Percentiles rank a stretch among this genome's conserved stretches.
Conservation (phyloP, 2,113 vertebrate species). For the Lophotis ruficrista region DNA sequence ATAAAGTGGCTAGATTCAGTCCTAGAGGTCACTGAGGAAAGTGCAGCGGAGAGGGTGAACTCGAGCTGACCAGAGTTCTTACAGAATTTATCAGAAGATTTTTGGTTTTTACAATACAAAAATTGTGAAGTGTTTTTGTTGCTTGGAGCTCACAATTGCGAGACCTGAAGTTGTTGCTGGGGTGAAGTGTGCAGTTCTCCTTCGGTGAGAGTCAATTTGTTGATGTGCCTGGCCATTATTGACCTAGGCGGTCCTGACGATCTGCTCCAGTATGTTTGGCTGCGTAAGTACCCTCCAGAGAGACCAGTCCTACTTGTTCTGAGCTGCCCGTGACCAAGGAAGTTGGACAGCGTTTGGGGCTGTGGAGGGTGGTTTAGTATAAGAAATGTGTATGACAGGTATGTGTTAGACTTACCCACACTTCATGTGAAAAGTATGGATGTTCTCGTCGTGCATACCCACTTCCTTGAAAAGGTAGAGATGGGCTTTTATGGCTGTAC, state of each 20-base stretch:
- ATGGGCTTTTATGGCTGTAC: background rate
- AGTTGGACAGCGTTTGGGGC: background rate
- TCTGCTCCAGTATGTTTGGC: background rate
- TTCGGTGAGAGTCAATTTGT: background rate
- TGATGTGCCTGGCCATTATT: accelerated
- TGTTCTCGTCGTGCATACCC: background rate
- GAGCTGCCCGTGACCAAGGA: background rate
- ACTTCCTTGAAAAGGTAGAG: background rate
- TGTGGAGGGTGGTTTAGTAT: background rate
- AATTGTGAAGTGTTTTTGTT: background rate
- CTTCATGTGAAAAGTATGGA: background rate
- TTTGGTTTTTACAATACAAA: background rate
- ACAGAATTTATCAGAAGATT: background rate
- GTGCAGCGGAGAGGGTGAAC: background rate
- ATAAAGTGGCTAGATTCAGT: conserved; percentile 5
- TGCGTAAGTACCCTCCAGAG: background rate
- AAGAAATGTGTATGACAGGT: background rate
- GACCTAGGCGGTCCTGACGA: background rate
- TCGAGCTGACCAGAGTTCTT: background rate
- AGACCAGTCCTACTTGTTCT: background rate
- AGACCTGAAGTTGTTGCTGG: background rate
- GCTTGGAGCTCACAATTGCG: background rate
- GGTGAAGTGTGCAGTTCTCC: background rate
- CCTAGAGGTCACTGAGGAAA: background rate
- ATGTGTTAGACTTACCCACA: background rate